Base-by-base conservation (phyloP, 2,113 vertebrate genomes). In the Nanorana parkeri region DNA sequence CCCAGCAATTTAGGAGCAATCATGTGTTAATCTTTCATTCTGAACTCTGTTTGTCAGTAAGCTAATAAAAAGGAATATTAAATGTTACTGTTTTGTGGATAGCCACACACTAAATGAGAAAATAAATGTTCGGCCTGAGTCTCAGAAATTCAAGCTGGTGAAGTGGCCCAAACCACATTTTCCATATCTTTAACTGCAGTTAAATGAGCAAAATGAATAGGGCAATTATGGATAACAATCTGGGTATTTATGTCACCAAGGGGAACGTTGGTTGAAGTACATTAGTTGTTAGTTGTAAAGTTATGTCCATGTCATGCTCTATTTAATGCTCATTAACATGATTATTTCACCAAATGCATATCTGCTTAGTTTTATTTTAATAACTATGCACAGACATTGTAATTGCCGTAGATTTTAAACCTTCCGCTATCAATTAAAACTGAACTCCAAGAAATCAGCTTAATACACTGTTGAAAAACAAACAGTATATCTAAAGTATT, bases 31-130 rank as follows among this genome's bases (percentile, higher is more conserved):
- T 75, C 60, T 75, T 41, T 20, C 29, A 61, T 26, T 60, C 54
- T 21, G 19, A n/a, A 32, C 28, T 61, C 7, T 75, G 72, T 75
- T 75, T 61, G 19, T 75, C 55, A 32, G 28, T 75, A 55, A 75
- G 60, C 26, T 75, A 61, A 75, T 74, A 75, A 75, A 75, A 75
- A 61, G 55, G 72, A 75, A 60, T 60, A 75, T 75, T n/a, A 41
- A 75, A 60, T 41, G 28, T 75, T 60, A 75, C 72, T 75, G 55
- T 75, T 58, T 60, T 75, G 72, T 75, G 72, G 72, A 75, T 58
- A 75, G 55, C 72, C 72, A 75, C 55, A 75, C 72, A 75, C 55
- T 61, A 75, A 75, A 75, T 75, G 29, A 32, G 55, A 26, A 75
- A 75, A 75, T 75, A 75, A 23, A 61, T 28, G 5, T 60, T 61